phyloP scores from a whole-genome alignment of 2,797 vertebrate genomes.

The Chrosomus eos region DNA sequence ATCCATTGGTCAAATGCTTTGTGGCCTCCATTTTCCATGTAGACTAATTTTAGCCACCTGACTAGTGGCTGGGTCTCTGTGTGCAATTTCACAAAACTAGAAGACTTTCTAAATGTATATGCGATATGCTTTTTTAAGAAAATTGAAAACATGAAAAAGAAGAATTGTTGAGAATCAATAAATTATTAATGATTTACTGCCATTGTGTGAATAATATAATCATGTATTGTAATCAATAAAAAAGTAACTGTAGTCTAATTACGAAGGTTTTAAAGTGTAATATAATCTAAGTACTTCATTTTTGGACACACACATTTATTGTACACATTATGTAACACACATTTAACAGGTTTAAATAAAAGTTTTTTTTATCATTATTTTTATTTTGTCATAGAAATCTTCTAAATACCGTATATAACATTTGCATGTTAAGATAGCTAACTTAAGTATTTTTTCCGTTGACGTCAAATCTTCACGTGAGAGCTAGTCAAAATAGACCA shows the following conservation, averaged over 20 bases:
- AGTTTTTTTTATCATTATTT: neutral
- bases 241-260: neutral
- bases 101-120: neutral
- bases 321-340: too few species aligned
- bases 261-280: too few species aligned
- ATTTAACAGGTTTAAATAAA: neutral
- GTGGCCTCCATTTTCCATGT: neutral
- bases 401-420: too few species aligned
- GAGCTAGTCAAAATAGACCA: too few species aligned
- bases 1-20: neutral
- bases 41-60: neutral
- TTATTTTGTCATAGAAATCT: neutral
- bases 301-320: too few species aligned
- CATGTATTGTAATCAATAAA: neutral
- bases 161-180: neutral
- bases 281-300: too few species aligned
- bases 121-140: neutral
- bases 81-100: too few species aligned
- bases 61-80: neutral
- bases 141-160: neutral
- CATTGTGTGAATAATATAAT: neutral
- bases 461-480: too few species aligned
- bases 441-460: too few species aligned
- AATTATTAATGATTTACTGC: neutral
- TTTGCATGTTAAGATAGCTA: too few species aligned